These are phyloP conservation scores for Drosophila lutescens DNA, from an alignment of 2,888 invertebrate genomes.

Conservation along the genomic window DNA sequence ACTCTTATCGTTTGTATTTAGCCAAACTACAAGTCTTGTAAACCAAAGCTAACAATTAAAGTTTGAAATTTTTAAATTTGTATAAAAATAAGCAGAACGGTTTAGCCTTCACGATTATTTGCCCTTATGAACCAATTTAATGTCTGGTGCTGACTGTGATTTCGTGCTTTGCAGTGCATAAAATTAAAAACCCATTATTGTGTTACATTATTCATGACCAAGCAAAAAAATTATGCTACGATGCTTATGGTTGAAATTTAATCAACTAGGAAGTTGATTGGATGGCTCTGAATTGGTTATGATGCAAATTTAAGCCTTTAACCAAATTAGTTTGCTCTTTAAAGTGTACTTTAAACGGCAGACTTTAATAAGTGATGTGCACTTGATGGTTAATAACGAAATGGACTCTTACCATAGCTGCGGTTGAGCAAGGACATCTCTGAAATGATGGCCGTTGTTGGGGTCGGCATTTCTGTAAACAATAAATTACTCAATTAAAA, in stretches of 20 bases:
- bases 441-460: constrained; percentile 90
- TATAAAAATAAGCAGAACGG: background rate
- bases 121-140: constrained; percentile 18
- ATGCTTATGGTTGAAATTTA: constrained; percentile 37
- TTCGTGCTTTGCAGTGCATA: constrained; percentile 66
- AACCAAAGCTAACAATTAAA: background rate
- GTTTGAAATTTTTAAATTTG: background rate
- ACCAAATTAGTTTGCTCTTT: background rate
- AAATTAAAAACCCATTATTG: constrained; percentile 52
- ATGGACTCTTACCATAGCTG: constrained; percentile 78
- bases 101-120: constrained; percentile 11
- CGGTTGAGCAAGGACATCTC: constrained; percentile 84
- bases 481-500: no score
- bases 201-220: constrained; percentile 25
- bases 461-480: constrained; percentile 91
- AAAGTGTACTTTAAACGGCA: constrained; percentile 1
- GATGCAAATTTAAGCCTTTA: constrained; percentile 5
- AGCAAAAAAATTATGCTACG: constrained; percentile 23
- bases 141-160: constrained; percentile 52
- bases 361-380: background rate
- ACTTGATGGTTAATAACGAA: constrained; percentile 1
- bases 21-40: background rate
- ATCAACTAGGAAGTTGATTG: constrained; percentile 40
- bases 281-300: constrained; percentile 36
- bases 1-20: constrained; percentile 15